Conservation (phyloP, 1,140 invertebrate species). For the Cotesia vestalis region DNA sequence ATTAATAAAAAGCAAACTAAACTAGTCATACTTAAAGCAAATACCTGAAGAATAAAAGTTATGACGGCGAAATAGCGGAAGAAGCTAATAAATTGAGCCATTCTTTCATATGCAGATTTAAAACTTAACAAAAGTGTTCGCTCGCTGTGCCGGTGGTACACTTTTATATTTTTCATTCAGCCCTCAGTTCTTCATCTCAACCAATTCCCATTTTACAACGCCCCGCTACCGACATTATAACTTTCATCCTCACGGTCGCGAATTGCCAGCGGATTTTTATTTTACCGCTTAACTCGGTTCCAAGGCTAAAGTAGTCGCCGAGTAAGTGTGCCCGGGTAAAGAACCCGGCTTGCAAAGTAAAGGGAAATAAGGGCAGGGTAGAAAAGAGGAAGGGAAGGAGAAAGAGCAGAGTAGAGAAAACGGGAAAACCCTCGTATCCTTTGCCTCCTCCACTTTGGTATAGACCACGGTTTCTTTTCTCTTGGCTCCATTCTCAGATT, state of each 20-base stretch:
- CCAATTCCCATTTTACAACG: not conserved
- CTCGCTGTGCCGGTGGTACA: not conserved
- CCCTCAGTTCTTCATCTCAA: slow-evolving; percentile 9
- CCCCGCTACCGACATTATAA: not conserved
- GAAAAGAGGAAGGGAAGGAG: too few species aligned
- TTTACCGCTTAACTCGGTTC: slow-evolving; percentile 45
- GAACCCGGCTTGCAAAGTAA: too few species aligned
- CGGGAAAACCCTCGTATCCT: slow-evolving; percentile 33
- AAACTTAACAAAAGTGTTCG: slow-evolving; percentile 51
- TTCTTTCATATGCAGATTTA: slow-evolving; percentile 56
- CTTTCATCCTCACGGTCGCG: slow-evolving; percentile 21
- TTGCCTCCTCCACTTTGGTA: slow-evolving; percentile 2
- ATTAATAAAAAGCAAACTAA: too few species aligned
- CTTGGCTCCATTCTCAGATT: not conserved
- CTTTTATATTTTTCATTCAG: not conserved
- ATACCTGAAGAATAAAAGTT: slow-evolving; percentile 12
- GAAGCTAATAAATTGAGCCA: slow-evolving; percentile 48
- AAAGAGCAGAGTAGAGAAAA: too few species aligned
- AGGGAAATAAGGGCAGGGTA: too few species aligned
- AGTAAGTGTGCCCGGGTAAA: too few species aligned
- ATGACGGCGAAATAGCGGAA: slow-evolving; percentile 19
- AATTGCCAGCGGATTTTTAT: slow-evolving; percentile 49
- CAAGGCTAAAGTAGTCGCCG: slow-evolving; percentile 24
- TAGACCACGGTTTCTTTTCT: slow-evolving; percentile 27
- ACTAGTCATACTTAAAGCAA: slow-evolving; percentile 1